A percentile compares a stretch with the other conserved stretches of the same genome.
Evolutionary conservation across 1,140 invertebrate genomes (phyloP).

Genomic region (Drosophila bipectinata): DNA sequence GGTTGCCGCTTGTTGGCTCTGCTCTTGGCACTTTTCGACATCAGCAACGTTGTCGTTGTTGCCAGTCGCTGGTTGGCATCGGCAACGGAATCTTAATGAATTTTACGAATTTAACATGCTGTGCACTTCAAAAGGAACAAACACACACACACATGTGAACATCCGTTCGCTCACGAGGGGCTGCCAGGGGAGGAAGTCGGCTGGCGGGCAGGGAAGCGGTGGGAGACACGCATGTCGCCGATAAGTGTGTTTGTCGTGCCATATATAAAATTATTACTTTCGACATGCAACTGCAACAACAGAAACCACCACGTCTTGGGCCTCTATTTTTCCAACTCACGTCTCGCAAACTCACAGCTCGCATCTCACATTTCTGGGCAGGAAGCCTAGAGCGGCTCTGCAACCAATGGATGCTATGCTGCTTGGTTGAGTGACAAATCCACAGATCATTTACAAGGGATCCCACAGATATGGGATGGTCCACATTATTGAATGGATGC

Average conservation of each 20-base stretch:
- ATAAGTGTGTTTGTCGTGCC: constrained; percentile 81
- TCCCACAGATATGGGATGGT: constrained; percentile 7
- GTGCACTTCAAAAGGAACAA: constrained; percentile 81
- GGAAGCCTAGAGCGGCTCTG: constrained; percentile 32
- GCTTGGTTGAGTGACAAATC: constrained; percentile 24
- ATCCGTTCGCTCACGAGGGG: constrained; percentile 11
- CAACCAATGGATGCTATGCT: constrained; percentile 10
- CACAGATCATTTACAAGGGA: constrained; percentile 17
- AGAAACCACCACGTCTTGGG: constrained; percentile 20
- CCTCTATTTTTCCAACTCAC: constrained; percentile 20
- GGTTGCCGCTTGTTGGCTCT: constrained; percentile 56
- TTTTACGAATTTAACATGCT: constrained; percentile 82
- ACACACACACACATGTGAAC: constrained; percentile 42
- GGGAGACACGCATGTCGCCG: constrained; percentile 70
- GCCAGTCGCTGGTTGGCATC: constrained; percentile 68
- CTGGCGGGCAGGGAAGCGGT: constrained; percentile 1
- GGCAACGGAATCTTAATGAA: constrained; percentile 82
- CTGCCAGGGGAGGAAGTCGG: not conserved
- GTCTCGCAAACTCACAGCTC: constrained; percentile 6
- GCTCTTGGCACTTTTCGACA: constrained; percentile 79
- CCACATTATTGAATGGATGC: no score
- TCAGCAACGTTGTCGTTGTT: constrained; percentile 39
- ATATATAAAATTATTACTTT: constrained; percentile 82
- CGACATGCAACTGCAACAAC: constrained; percentile 66
- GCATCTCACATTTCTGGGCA: constrained; percentile 30